These are phyloP conservation scores for Mythimna vitellina DNA, from an alignment of 2,888 invertebrate genomes.

Conservation along the genomic window DNA sequence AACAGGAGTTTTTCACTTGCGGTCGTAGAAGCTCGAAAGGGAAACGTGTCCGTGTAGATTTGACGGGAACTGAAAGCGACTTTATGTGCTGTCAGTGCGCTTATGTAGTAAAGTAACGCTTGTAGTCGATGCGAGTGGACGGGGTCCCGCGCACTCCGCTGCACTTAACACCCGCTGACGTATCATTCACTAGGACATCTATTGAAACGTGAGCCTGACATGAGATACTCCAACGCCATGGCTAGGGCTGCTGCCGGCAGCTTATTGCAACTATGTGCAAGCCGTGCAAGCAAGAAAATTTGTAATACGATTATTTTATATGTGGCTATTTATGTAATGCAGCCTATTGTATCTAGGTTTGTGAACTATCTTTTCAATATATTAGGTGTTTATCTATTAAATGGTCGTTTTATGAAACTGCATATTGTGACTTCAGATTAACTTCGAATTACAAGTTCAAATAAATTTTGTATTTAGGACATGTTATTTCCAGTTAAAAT, in stretches of 20 bases:
- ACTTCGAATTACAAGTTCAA: too few species aligned
- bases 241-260: conserved; percentile 45
- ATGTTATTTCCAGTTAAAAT: too few species aligned
- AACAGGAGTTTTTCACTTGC: conserved; percentile 18
- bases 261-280: conserved; percentile 14
- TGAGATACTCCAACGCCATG: conserved; percentile 54
- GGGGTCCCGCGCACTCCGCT: conserved; percentile 50
- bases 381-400: too few species aligned
- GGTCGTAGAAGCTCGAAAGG: conserved; percentile 5
- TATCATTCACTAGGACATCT: conserved; percentile 60
- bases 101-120: conserved; percentile 33
- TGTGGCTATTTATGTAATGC: conserved; percentile 1
- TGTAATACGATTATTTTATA: conserved; percentile 15
- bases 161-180: conserved; percentile 62
- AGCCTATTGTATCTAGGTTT: too few species aligned
- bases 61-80: conserved; percentile 25
- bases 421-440: too few species aligned
- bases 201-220: conserved; percentile 60
- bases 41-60: conserved; percentile 17
- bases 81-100: conserved; percentile 39
- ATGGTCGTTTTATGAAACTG: too few species aligned
- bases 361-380: too few species aligned
- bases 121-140: conserved; percentile 56
- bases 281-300: conserved; percentile 13
- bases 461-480: too few species aligned